Base-by-base conservation (phyloP, 2,113 vertebrate species). In the Calyptomena viridis region DNA sequence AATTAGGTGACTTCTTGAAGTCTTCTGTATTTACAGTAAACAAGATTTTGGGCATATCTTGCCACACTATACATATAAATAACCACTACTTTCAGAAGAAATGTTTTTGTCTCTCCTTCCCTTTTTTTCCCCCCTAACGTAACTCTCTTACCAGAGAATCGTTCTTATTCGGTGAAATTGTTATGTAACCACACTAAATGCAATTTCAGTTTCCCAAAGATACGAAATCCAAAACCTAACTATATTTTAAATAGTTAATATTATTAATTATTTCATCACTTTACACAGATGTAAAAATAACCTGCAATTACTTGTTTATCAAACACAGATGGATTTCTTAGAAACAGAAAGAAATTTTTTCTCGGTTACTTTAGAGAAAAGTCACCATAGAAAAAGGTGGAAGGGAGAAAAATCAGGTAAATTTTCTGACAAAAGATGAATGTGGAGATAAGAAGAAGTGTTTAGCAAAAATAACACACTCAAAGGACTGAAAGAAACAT, bases 51-150 rank as follows among this genome's bases (percentile, higher is more conserved):
- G 15, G 12, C 2, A 9, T 52, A 40, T 39, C 58, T 56, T 83
- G 46, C 44, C 3, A 3, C 16, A 17, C 7, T n/a, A 25, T 8
- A 66, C 1, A n/a, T 73, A 62, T 40, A 62, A 75, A 83, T 33
- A 64, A 72, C 5, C 6, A 11, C 4, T 60, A 12, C 62, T 75
- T 93, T 85, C 39, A 44, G 5, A 11, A 50, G 10, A 46, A 22
- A 19, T n/a, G 23, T 30, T 84, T 60, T 44, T 33, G 2, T n/a
- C 12, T 60, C 30, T n/a, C 9, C 18, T 22, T 8, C 6, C 20
- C 10, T 3, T 44, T 17, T 6, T 2, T 2, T 0, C 0, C 3
- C 16, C 5, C 18, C 4, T 3, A 67, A 12, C 6, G 55, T 33
- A 69, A 66, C 33, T 33, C 40, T 60, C 24, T 89, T 63, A 78